These are phyloP conservation scores for Phymorhynchus buccinoides DNA, from an alignment of 1,140 invertebrate genomes.

Conservation along the genomic window DNA sequence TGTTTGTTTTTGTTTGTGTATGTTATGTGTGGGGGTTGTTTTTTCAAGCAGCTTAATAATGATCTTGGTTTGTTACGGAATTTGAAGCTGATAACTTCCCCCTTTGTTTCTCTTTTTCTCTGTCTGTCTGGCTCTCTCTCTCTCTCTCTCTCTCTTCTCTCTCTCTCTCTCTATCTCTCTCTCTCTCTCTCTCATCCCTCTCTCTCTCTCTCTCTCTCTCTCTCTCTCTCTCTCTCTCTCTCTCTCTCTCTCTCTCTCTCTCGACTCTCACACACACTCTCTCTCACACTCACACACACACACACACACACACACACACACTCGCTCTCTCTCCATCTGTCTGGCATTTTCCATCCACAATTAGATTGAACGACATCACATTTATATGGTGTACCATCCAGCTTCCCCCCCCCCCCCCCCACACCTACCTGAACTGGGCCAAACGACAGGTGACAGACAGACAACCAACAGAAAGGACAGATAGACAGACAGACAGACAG, in stretches of 20 bases:
- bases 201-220: background rate
- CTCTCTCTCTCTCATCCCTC: background rate
- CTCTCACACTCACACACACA: background rate
- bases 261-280: background rate
- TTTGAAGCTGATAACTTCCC: too few relatives aligned
- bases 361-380: too few relatives aligned
- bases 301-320: background rate
- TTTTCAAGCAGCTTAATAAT: too few relatives aligned
- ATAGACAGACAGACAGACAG: too few relatives aligned
- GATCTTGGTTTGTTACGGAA: too few relatives aligned
- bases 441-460: too few relatives aligned
- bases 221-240: background rate
- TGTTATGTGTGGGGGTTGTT: too few relatives aligned
- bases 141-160: background rate
- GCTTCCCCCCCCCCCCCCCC: too few relatives aligned
- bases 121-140: background rate
- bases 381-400: too few relatives aligned
- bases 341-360: background rate
- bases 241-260: background rate
- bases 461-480: too few relatives aligned
- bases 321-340: background rate
- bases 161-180: background rate
- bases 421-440: too few relatives aligned
- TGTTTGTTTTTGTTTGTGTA: too few relatives aligned
- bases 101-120: background rate